These are phyloP conservation scores for Schizotus pectinicornis DNA, from an alignment of 2,888 invertebrate genomes.

Conservation along the genomic window DNA sequence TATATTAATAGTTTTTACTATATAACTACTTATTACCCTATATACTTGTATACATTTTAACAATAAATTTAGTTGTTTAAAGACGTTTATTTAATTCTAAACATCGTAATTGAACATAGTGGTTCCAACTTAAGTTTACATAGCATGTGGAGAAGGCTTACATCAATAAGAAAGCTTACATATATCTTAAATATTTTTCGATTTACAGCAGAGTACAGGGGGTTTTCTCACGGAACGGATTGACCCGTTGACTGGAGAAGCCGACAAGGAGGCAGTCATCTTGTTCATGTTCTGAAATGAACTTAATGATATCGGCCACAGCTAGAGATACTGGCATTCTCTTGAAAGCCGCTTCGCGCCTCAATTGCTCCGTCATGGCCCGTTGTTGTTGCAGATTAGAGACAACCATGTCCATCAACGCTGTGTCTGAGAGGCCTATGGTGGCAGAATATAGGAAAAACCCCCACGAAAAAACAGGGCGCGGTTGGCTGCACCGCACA, in stretches of 20 bases:
- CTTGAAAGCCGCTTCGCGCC: conserved; percentile 88
- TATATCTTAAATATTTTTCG: conserved; percentile 5
- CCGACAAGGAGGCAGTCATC: conserved; percentile 93
- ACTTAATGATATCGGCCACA: conserved; percentile 91
- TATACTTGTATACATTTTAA: conserved; percentile 28
- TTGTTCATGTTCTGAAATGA: conserved; percentile 87
- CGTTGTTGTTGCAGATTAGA: conserved; percentile 93
- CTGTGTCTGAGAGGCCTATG: conserved; percentile 89
- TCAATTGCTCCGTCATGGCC: conserved; percentile 89
- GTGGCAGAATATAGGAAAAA: conserved; percentile 54
- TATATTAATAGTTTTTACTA: conserved; percentile 23
- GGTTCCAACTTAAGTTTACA: conserved; percentile 9
- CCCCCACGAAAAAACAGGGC: conserved; percentile 11
- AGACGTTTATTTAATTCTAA: conserved; percentile 4
- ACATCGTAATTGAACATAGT: background rate
- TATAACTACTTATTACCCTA: conserved; percentile 3
- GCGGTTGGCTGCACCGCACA: conserved; percentile 15
- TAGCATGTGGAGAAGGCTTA: conserved; percentile 4
- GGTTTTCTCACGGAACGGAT: conserved; percentile 94
- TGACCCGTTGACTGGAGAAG: conserved; percentile 92
- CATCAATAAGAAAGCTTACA: conserved; percentile 6
- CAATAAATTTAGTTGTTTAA: conserved; percentile 28
- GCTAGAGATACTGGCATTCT: conserved; percentile 88
- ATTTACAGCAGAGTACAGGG: conserved; percentile 83
- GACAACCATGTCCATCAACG: conserved; percentile 93